phyloP scores from a whole-genome alignment of 2,113 vertebrate genomes.

The Syngnathus scovelli region DNA sequence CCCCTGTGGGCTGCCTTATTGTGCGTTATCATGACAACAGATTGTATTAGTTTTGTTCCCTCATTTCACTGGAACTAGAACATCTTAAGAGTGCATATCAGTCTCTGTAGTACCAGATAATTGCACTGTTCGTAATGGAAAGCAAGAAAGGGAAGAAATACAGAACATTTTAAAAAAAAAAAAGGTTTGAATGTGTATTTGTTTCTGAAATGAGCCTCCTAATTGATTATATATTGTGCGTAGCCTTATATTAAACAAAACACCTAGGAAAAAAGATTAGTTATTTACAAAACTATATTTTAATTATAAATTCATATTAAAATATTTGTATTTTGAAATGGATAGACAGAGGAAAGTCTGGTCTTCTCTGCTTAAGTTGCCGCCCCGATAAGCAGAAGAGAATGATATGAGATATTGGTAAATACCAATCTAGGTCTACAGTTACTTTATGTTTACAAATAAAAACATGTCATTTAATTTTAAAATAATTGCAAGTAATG shows the following conservation, averaged over 20 bases:
- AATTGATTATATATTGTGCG: neutral
- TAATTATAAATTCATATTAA: no score
- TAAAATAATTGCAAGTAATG: no score
- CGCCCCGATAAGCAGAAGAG: no score
- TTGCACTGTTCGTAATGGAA: neutral
- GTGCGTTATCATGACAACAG: constrained; percentile 2
- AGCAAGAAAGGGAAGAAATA: neutral
- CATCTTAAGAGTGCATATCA: neutral
- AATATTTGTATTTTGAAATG: neutral
- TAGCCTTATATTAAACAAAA: no score
- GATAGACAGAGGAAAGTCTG: no score
- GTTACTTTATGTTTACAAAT: neutral
- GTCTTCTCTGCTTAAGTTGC: no score
- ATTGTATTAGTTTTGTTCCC: neutral
- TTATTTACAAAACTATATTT: no score
- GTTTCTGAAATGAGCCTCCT: neutral
- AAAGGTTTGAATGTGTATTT: neutral
- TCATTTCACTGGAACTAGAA: neutral
- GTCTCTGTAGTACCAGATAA: neutral
- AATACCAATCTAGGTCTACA: no score
- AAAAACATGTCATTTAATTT: neutral
- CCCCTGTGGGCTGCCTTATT: constrained; percentile 23
- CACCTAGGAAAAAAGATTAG: no score
- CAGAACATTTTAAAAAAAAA: neutral
- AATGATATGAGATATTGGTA: no score